Conservation (phyloP, 1,140 invertebrate genomes). For the Rhagoletis pomonella region DNA sequence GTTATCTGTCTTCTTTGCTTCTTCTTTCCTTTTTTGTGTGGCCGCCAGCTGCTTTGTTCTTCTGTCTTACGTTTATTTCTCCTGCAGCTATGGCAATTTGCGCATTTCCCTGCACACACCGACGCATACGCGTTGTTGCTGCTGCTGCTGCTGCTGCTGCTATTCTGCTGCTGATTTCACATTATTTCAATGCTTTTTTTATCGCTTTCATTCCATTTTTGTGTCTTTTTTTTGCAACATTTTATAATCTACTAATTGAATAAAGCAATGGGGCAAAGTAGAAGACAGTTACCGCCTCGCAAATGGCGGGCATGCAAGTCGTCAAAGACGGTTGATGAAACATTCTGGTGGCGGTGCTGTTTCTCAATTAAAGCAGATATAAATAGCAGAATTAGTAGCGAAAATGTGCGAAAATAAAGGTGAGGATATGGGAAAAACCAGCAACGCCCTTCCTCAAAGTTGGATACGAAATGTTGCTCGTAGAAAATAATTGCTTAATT, state of each 20-base stretch:
- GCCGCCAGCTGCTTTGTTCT: not conserved
- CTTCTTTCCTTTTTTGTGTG: not conserved
- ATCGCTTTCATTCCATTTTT: not conserved
- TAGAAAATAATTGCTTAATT: constrained; percentile 36
- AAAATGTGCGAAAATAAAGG: not conserved
- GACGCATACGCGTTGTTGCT: not conserved
- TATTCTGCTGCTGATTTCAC: not conserved
- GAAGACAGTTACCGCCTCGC: not conserved
- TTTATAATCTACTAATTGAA: constrained; percentile 51
- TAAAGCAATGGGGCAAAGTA: not conserved
- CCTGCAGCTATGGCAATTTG: too few species aligned
- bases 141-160: not conserved
- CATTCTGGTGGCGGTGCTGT: not conserved
- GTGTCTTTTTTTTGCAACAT: not conserved
- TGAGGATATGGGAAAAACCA: not conserved
- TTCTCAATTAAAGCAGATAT: not conserved
- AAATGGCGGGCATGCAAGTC: not conserved
- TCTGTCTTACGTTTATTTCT: not conserved
- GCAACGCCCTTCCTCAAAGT: not conserved
- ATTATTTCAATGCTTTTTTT: not conserved
- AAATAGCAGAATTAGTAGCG: not conserved
- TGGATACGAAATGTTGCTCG: not conserved
- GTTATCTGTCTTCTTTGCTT: not conserved
- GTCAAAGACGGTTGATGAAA: not conserved
- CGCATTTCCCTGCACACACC: too few species aligned